Percentiles rank a stretch among this genome's conserved stretches.
Evolutionary conservation across 2,113 vertebrate species (phyloP).

Genomic region (Gasterosteus aculeatus): DNA sequence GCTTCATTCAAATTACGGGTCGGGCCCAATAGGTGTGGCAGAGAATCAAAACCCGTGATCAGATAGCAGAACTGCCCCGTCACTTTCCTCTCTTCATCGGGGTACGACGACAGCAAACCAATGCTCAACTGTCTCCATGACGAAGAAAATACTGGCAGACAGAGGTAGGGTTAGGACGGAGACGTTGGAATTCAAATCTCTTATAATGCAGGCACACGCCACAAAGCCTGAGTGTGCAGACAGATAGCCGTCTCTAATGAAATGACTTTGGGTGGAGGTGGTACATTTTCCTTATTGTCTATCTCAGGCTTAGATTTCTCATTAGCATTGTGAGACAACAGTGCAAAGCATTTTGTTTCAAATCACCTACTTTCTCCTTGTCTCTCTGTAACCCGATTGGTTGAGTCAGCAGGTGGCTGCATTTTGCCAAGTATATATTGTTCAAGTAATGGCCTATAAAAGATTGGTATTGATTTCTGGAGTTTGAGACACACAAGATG

Average conservation of each 20-base stretch:
- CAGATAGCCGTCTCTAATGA: slow-evolving; percentile 35
- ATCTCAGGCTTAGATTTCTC: slow-evolving; percentile 45
- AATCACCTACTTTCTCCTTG: slow-evolving; percentile 35
- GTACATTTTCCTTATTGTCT: slow-evolving; percentile 24
- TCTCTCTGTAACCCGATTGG: slow-evolving; percentile 18
- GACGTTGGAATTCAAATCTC: slow-evolving; percentile 31
- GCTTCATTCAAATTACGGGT: neutral
- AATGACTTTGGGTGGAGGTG: slow-evolving; percentile 31
- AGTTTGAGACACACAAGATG: slow-evolving; percentile 24
- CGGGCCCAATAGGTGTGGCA: neutral
- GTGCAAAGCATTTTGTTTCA: slow-evolving; percentile 47
- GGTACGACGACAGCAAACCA: slow-evolving; percentile 11
- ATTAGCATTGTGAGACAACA: slow-evolving; percentile 41
- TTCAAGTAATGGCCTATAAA: slow-evolving; percentile 61
- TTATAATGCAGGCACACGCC: slow-evolving; percentile 36
- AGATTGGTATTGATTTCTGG: slow-evolving; percentile 58
- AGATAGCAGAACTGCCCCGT: neutral
- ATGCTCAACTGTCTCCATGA: slow-evolving; percentile 3
- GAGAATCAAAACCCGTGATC: neutral
- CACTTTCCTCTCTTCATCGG: slow-evolving; percentile 6
- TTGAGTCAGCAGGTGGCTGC: slow-evolving; percentile 45
- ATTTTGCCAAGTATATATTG: slow-evolving; percentile 50
- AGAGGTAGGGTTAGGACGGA: slow-evolving; percentile 6
- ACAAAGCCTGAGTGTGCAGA: slow-evolving; percentile 41
- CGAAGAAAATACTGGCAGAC: slow-evolving; percentile 16